phyloP scores from a whole-genome alignment of 2,888 invertebrate species.

The Acrobasis suavella region DNA sequence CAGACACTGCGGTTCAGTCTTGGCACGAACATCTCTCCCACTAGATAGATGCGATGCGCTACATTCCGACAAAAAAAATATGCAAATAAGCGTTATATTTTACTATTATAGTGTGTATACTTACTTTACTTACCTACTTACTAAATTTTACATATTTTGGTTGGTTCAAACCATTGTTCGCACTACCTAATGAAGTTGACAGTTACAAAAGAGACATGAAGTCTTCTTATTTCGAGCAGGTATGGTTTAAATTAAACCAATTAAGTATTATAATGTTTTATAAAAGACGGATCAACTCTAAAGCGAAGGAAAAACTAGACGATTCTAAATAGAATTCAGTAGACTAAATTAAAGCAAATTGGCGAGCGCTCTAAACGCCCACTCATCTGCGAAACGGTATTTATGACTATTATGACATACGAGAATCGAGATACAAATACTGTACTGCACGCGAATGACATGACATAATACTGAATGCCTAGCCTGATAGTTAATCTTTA shows the following conservation, averaged over 20 bases:
- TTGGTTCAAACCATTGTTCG: too few species aligned
- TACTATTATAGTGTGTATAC: too few species aligned
- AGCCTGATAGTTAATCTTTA: not conserved
- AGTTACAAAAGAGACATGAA: too few species aligned
- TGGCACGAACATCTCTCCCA: conserved; percentile 5
- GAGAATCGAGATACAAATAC: conserved; percentile 6
- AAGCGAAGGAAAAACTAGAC: not conserved
- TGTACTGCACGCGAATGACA: not conserved
- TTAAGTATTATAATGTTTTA: too few species aligned
- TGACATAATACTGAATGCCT: conserved; percentile 3
- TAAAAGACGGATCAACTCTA: not conserved
- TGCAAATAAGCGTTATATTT: too few species aligned
- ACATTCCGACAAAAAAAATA: not conserved
- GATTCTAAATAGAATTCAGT: not conserved
- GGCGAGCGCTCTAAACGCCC: conserved; percentile 11
- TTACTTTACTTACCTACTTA: too few species aligned
- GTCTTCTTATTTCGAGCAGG: too few species aligned
- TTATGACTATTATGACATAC: too few species aligned
- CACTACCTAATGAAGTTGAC: too few species aligned
- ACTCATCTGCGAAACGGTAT: conserved; percentile 12
- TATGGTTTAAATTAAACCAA: not conserved
- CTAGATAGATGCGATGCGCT: conserved; percentile 1
- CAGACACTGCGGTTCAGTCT: not conserved
- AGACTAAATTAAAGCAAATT: conserved; percentile 13
- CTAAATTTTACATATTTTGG: too few species aligned